phyloP scores from a whole-genome alignment of 2,113 vertebrate species.

The Amblyopsis rosae region DNA sequence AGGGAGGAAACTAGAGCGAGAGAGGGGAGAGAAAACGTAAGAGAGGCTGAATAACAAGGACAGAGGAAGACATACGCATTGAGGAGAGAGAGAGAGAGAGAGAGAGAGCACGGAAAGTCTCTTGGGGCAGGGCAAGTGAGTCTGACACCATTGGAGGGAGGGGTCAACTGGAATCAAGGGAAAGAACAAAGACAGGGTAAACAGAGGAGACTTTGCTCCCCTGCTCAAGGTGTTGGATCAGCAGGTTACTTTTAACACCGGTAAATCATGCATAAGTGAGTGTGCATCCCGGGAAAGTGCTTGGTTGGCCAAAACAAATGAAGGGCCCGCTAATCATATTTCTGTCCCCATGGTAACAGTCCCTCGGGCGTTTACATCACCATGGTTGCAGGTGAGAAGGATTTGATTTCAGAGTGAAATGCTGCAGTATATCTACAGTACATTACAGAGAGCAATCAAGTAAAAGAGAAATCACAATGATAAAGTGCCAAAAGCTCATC shows the following conservation, averaged over 20 bases:
- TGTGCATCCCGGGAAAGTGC: conserved; percentile 45
- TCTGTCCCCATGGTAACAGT: conserved; percentile 56
- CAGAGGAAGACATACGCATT: conserved; percentile 42
- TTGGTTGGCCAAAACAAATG: conserved; percentile 14
- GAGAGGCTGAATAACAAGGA: conserved; percentile 49
- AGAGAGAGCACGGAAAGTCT: conserved; percentile 7
- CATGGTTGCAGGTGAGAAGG: conserved; percentile 49
- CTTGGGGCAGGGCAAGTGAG: conserved; percentile 16
- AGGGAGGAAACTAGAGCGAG: conserved; percentile 42
- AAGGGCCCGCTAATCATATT: conserved; percentile 54
- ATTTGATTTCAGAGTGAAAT: conserved; percentile 32
- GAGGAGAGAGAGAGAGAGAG: conserved; percentile 31
- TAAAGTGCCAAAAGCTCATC: too few species aligned
- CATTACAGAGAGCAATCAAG: conserved; percentile 1
- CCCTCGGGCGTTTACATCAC: conserved; percentile 43
- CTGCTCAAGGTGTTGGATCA: conserved; percentile 33
- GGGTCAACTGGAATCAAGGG: background rate
- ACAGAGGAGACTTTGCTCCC: conserved; percentile 22
- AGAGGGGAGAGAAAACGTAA: conserved; percentile 27
- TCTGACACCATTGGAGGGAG: background rate
- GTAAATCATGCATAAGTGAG: conserved; percentile 44
- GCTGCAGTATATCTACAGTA: conserved; percentile 24
- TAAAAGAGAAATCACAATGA: background rate
- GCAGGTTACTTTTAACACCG: conserved; percentile 22
- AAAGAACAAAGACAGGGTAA: background rate